Base-by-base conservation (phyloP, 35 echinoderm and acorn worm species). In the Holothuria glaberrima region DNA sequence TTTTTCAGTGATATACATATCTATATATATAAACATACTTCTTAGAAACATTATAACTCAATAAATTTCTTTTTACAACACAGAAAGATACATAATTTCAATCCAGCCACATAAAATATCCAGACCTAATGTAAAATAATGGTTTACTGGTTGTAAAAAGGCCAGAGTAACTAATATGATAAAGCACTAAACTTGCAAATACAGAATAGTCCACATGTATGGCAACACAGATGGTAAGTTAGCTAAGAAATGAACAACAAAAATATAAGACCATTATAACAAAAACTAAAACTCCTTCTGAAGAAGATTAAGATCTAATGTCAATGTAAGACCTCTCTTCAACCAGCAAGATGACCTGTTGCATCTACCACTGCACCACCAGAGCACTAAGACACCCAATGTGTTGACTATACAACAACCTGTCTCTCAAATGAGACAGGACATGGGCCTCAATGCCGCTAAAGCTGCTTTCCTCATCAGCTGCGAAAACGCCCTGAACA, bases 391-490 rank as follows among this genome's bases (percentile, higher is more conserved):
- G 33, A 84, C 80, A 61, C 30, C 80, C 80, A 78, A 78, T 24
- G 50, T 33, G 58, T 84, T 56, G 46, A 84, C 80, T 84, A 57
- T 84, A 84, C 80, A 83, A 83, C 80, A 84, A 84, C 80, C 56
- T 56, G 33, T 14, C 57, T 84, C 80, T 48, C 74, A 78, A 48
- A 48, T 78, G 80, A 84, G 27, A 54, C 21, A 27, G 22, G 36
- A 41, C n/a, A 61, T 69, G 66, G 85, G 62, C 85, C 62, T 70
- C 85, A 46, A 71, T 69, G 85, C 85, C 85, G 85, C 85, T 87
- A 87, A 87, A 87, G 85, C 85, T 87, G 85, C 85, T 69, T 87
- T 46, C 85, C 33, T 87, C 85, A 87, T 87, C 85, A 87, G 85
- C 85, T 87, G 85, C 85, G 85, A 69, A 54, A 71, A 67, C 85